These are phyloP conservation scores for Ceratoteleas bidentatus DNA, from an alignment of 1,140 invertebrate species.

Conservation along the genomic window DNA sequence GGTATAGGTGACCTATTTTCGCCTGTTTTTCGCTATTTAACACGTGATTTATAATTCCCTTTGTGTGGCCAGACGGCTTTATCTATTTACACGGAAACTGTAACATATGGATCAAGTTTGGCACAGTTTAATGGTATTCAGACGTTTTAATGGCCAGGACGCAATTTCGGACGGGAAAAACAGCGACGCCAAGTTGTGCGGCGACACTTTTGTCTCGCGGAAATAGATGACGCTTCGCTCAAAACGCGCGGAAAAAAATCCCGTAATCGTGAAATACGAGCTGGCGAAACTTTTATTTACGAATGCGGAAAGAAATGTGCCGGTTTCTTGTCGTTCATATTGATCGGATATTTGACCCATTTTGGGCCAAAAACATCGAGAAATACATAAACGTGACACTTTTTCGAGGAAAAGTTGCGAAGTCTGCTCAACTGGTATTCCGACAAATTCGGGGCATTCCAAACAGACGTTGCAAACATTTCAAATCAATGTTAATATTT, in stretches of 20 bases:
- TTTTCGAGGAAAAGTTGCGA: no score
- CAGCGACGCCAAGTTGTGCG: constrained; percentile 1
- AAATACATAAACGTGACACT: neutral
- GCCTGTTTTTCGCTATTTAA: neutral
- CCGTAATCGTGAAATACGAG: neutral
- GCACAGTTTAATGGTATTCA: constrained; percentile 29
- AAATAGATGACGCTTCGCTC: neutral
- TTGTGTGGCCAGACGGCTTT: constrained; percentile 3
- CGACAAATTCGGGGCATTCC: no score
- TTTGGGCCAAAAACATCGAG: constrained; percentile 28
- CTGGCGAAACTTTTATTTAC: constrained; percentile 38
- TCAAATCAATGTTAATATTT: no score
- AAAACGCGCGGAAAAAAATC: neutral
- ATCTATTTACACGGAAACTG: constrained; percentile 28
- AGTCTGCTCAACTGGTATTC: no score
- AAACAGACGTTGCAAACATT: no score
- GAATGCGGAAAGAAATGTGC: constrained; percentile 29
- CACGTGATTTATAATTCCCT: neutral
- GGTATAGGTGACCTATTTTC: neutral
- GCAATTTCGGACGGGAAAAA: constrained; percentile 8
- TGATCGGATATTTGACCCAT: constrained; percentile 50
- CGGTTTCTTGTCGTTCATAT: constrained; percentile 24
- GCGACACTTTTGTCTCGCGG: constrained; percentile 1
- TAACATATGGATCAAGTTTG: constrained; percentile 32
- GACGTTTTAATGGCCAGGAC: neutral